Conservation (phyloP, 1,140 invertebrate species). For the Temnothorax nylanderi region DNA sequence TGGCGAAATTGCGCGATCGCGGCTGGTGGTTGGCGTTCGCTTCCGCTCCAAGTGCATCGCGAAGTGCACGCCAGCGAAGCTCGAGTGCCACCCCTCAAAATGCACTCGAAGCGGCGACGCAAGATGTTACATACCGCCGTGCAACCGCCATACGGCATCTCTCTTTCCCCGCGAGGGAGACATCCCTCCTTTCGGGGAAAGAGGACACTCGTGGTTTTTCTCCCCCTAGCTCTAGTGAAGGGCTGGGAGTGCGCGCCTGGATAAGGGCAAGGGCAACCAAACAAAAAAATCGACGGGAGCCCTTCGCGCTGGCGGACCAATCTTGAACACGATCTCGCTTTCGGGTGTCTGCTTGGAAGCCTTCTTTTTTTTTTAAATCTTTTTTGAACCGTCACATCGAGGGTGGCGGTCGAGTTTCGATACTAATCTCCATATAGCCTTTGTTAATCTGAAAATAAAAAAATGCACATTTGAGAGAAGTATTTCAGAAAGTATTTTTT, state of each 20-base stretch:
- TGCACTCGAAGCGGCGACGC: slow-evolving; percentile 36
- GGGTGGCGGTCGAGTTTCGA: background rate
- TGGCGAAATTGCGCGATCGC: slow-evolving; percentile 44
- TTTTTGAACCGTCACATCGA: background rate
- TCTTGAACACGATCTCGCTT: slow-evolving; percentile 36
- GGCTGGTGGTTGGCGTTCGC: slow-evolving; percentile 29
- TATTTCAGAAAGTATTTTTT: background rate
- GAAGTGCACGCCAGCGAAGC: slow-evolving; percentile 42
- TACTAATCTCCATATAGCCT: background rate
- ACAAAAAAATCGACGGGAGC: slow-evolving; percentile 49
- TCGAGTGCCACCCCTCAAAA: slow-evolving; percentile 36
- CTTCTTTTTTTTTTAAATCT: background rate
- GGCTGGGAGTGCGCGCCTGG: background rate
- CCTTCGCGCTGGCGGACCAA: background rate
- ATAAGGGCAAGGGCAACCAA: slow-evolving; percentile 54
- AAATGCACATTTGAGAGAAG: background rate
- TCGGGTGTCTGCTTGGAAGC: background rate
- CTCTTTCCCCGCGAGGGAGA: background rate
- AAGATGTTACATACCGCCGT: slow-evolving; percentile 30
- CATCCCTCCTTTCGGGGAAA: background rate
- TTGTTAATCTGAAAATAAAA: background rate
- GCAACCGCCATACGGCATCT: background rate
- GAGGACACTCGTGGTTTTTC: slow-evolving; percentile 27
- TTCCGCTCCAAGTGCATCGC: slow-evolving; percentile 39
- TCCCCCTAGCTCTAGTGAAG: background rate